Evolutionary conservation across 1,140 invertebrate species (phyloP).

Genomic region (Drosophila bocki): DNA sequence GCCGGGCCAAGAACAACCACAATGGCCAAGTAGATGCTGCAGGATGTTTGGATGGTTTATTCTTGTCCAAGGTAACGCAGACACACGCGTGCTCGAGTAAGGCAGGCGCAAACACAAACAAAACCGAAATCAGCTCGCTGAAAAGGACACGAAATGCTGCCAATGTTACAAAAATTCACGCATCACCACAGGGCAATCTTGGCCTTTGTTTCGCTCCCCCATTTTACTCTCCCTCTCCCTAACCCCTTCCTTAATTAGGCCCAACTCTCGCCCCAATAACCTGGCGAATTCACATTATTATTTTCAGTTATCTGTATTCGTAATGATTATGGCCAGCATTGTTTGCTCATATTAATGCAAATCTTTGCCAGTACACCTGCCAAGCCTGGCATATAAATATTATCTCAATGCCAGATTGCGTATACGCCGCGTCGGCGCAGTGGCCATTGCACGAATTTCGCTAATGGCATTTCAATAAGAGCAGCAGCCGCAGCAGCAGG

Average conservation of each 20-base stretch:
- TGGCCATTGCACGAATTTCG: constrained; percentile 32
- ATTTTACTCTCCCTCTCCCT: background rate
- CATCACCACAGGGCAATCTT: constrained; percentile 44
- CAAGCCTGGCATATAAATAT: constrained; percentile 23
- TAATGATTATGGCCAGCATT: constrained; percentile 61
- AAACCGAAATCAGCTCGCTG: constrained; percentile 40
- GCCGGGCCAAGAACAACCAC: constrained; percentile 35
- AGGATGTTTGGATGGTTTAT: constrained; percentile 51
- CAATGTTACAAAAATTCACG: constrained; percentile 48
- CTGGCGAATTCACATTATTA: constrained; percentile 44
- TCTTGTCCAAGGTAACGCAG: constrained; percentile 53
- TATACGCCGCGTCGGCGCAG: constrained; percentile 65
- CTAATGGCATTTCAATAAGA: constrained; percentile 79
- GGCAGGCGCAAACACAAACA: constrained; percentile 36
- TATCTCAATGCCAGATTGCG: constrained; percentile 60
- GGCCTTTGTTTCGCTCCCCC: constrained; percentile 29
- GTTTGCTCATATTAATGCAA: constrained; percentile 63
- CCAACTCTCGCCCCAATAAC: constrained; percentile 45
- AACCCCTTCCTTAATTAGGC: constrained; percentile 51
- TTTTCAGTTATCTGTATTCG: constrained; percentile 34
- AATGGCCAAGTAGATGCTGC: constrained; percentile 41
- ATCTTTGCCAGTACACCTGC: constrained; percentile 42
- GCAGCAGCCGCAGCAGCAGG: constrained; percentile 16
- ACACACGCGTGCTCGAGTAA: constrained; percentile 38
- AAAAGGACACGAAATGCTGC: constrained; percentile 37